A percentile compares a stretch with the other conserved stretches of the same genome.
phyloP scores from a whole-genome alignment of 2,797 vertebrate genomes.

The Denticeps clupeoides region DNA sequence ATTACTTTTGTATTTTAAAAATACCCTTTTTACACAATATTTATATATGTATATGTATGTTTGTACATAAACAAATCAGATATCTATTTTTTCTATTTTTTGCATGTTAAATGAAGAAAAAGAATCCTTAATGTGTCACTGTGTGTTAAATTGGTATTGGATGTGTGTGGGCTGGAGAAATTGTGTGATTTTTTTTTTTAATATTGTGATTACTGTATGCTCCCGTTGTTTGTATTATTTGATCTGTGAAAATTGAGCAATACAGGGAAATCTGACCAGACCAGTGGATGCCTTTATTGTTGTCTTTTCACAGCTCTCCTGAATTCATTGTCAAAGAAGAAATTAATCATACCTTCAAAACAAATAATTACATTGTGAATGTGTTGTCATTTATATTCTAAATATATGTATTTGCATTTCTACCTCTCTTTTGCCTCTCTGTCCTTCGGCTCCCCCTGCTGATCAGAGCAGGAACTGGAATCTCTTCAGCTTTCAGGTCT shows the following conservation, averaged over 20 bases:
- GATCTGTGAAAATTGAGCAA: too few species aligned
- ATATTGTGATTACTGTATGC: too few species aligned
- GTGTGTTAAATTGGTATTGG: not conserved
- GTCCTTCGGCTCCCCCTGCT: conserved; percentile 23
- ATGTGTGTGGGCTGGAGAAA: not conserved
- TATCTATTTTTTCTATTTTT: conserved; percentile 96
- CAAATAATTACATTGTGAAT: too few species aligned
- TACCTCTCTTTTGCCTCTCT: not conserved
- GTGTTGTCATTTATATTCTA: too few species aligned
- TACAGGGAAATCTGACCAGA: too few species aligned
- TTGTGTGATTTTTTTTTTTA: too few species aligned
- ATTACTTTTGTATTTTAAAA: conserved; percentile 97
- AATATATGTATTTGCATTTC: not conserved
- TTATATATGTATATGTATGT: conserved; percentile 84
- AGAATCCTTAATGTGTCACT: conserved; percentile 6
- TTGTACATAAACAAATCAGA: conserved; percentile 61
- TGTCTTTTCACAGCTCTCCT: conserved; percentile 11
- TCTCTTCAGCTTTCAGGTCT: too few species aligned
- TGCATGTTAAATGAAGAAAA: conserved; percentile 57
- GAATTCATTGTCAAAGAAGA: conserved; percentile 10
- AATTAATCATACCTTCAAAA: too few species aligned
- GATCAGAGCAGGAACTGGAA: conserved; percentile 15
- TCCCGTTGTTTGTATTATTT: too few species aligned
- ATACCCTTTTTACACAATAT: conserved; percentile 87
- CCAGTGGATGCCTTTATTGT: too few species aligned